These are phyloP conservation scores for Procavia capensis DNA, from an alignment of 2,113 vertebrate species.

Conservation along the genomic window DNA sequence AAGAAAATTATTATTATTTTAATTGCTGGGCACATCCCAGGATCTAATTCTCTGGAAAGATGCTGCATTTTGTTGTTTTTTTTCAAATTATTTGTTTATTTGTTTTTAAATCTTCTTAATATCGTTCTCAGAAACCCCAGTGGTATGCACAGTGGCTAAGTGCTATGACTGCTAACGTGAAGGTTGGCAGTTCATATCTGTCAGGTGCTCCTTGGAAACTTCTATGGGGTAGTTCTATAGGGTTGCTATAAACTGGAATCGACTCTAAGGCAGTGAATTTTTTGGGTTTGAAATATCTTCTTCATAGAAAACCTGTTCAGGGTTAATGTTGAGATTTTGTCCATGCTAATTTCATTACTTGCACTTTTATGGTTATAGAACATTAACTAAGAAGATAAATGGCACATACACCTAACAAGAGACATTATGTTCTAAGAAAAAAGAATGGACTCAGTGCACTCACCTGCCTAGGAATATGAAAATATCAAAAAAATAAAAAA, in stretches of 20 bases:
- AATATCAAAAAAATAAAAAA: neutral
- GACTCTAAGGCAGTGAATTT: too few relatives aligned
- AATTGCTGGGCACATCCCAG: conserved; percentile 31
- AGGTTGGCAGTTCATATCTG: too few relatives aligned
- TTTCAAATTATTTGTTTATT: neutral
- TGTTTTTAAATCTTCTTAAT: neutral
- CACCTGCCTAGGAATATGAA: conserved; percentile 73
- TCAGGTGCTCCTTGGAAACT: too few relatives aligned
- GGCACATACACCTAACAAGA: neutral
- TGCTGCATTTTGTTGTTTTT: neutral
- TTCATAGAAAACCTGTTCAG: conserved; percentile 58
- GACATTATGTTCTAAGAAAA: conserved; percentile 33
- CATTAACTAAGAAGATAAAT: conserved; percentile 52
- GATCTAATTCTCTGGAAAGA: conserved; percentile 36
- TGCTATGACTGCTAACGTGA: too few relatives aligned
- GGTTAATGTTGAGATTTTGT: conserved; percentile 51
- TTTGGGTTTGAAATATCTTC: too few relatives aligned
- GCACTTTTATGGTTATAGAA: neutral
- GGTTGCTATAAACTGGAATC: too few relatives aligned
- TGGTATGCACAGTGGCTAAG: too few relatives aligned
- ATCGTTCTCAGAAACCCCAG: too few relatives aligned
- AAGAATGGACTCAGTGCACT: conserved; percentile 60
- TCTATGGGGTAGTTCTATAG: too few relatives aligned
- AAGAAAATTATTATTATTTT: conserved; percentile 16
- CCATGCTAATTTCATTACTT: conserved; percentile 5